phyloP scores from a whole-genome alignment of 2,113 vertebrate genomes.

The Spheniscus mendiculus region DNA sequence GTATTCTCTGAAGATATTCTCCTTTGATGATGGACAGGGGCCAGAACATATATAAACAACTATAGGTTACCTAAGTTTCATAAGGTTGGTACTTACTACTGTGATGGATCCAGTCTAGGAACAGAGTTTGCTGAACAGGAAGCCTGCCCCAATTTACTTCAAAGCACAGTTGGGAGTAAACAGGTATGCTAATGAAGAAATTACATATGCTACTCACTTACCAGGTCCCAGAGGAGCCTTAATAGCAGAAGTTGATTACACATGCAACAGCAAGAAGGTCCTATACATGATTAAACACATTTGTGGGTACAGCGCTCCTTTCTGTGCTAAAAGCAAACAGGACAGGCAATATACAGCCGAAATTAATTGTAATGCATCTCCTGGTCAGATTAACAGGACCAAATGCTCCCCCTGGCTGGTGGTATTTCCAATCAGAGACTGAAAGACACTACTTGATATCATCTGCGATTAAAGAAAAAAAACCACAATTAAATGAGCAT shows the following conservation, averaged over 20 bases:
- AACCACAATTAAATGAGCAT: neutral
- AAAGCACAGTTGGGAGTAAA: neutral
- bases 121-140: neutral
- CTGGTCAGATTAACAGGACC: neutral
- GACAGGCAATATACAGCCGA: neutral
- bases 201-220: slow-evolving; percentile 36
- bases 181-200: slow-evolving; percentile 23
- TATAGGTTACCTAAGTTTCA: neutral
- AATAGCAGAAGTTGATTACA: slow-evolving; percentile 28
- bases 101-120: neutral
- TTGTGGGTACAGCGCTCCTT: neutral
- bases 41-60: neutral
- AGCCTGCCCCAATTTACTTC: neutral
- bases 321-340: neutral
- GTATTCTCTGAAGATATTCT: neutral
- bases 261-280: neutral
- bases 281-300: neutral
- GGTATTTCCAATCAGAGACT: neutral
- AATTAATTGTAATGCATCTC: neutral
- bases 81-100: neutral
- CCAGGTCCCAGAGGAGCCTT: slow-evolving; percentile 12
- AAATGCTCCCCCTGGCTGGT: neutral
- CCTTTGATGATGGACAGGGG: neutral
- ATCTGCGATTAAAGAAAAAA: neutral
- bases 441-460: neutral